Evolutionary conservation across 2,113 vertebrate species (phyloP), one percentile per base, ranked within the genome.

Genomic region (Pseudopodoces humilis): DNA sequence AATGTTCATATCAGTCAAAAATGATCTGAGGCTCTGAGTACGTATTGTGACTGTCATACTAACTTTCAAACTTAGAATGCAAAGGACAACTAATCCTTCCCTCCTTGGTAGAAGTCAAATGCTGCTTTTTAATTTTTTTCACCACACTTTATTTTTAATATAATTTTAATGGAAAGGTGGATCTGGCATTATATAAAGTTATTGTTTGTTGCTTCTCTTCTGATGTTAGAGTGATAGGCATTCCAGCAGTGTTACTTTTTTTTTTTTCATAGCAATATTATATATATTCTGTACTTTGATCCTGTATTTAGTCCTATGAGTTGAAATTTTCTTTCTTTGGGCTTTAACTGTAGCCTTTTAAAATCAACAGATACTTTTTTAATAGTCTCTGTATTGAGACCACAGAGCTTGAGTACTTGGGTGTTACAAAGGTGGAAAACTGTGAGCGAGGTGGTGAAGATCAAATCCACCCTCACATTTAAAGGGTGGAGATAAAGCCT

Each of bases 141-240:
- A 25, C 50, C 17, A 4, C 2, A 4, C 71, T 95, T 90, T 71
- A 56, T 95, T 94, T 96, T 81, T 88, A 90, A 88, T 90, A 53
- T 90, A 86, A 90, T 93, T 93, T 90, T 92, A 94, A 92, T 95
- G 92, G 90, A 92, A 88, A 88, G 37, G 24, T 93, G 53, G 25
- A 76, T 94, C 68, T 86, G 53, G 44, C 47, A 28, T 92, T 70
- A 86, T 70, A 86, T 65, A 19, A 76, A 93, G 76, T 47, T 69
- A 39, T 83, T 90, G 78, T 7, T 94, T 91, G 70, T 92, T 88
- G n/a, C 82, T 67, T 80, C 11, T 83, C 56, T 88, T 92, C 75
- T 84, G 72, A 70, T 83, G 79, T 81, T 35, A 15, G 46, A 56
- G 28, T 64, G 83, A 92, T 55, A 52, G 76, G 35, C 71, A 17